phyloP scores from a whole-genome alignment of 2,113 vertebrate genomes.

The Dendropsophus ebraccatus region DNA sequence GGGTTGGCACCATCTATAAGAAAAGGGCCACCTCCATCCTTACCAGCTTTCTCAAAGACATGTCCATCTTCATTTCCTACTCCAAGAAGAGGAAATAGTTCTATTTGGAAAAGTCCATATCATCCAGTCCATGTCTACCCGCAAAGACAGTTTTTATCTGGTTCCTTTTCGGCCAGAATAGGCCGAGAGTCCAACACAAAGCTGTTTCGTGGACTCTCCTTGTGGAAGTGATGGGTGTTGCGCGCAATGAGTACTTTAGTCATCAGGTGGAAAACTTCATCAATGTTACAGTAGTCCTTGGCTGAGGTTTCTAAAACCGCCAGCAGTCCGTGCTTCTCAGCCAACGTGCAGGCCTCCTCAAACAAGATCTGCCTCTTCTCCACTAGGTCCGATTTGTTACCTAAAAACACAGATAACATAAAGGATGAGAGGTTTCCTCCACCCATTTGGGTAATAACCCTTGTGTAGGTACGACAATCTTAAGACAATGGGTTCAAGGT shows the following conservation, averaged over 20 bases:
- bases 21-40: neutral
- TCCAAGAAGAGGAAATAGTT: neutral
- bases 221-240: constrained; percentile 73
- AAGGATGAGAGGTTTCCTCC: neutral
- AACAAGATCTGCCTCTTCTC: constrained; percentile 83
- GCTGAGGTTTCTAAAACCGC: constrained; percentile 94
- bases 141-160: constrained; percentile 47
- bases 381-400: constrained; percentile 89
- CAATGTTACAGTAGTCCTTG: constrained; percentile 80
- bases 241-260: constrained; percentile 75
- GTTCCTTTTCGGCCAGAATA: constrained; percentile 62
- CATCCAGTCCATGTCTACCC: neutral
- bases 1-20: neutral
- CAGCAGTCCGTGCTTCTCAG: constrained; percentile 82
- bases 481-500: too few relatives aligned
- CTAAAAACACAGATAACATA: constrained; percentile 66
- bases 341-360: constrained; percentile 84
- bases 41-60: neutral
- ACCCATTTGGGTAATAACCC: neutral
- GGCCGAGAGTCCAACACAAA: constrained; percentile 77
- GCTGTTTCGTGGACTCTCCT: constrained; percentile 65
- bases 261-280: constrained; percentile 82
- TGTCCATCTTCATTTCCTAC: neutral
- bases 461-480: neutral
- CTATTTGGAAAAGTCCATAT: neutral